Conservation (phyloP, 1,140 invertebrate genomes). For the Orchestia grillus region DNA sequence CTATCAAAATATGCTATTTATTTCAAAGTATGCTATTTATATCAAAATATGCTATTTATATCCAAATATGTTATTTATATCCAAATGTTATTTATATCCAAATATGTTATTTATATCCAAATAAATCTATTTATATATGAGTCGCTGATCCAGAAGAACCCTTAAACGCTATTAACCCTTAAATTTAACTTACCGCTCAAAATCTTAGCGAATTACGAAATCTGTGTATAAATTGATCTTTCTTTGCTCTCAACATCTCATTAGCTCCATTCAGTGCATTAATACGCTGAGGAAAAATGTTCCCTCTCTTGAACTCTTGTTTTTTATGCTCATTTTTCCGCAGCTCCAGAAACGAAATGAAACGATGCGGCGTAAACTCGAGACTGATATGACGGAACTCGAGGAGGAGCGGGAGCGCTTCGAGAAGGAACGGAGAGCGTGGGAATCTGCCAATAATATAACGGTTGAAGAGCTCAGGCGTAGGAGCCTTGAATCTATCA, state of each 20-base stretch:
- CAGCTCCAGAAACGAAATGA: slow-evolving; percentile 80
- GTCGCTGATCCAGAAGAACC: too few relatives aligned
- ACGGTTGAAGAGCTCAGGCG: slow-evolving; percentile 88
- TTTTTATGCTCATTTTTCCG: not conserved
- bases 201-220: too few relatives aligned
- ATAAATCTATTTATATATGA: too few relatives aligned
- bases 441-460: slow-evolving; percentile 91
- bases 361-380: slow-evolving; percentile 81
- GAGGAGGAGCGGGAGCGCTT: slow-evolving; percentile 90
- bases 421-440: slow-evolving; percentile 86
- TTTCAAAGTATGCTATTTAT: too few relatives aligned
- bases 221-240: not conserved
- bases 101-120: too few relatives aligned
- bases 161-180: too few relatives aligned
- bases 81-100: too few relatives aligned
- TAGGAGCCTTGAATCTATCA: slow-evolving; percentile 86
- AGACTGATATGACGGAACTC: slow-evolving; percentile 89
- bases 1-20: too few relatives aligned
- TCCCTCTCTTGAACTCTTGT: not conserved
- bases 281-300: not conserved
- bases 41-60: too few relatives aligned
- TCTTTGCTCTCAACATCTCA: too few relatives aligned
- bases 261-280: not conserved
- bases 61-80: too few relatives aligned
- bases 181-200: too few relatives aligned